Base-by-base conservation (phyloP, 2,797 vertebrate species). In the Poeciliopsis infans region DNA sequence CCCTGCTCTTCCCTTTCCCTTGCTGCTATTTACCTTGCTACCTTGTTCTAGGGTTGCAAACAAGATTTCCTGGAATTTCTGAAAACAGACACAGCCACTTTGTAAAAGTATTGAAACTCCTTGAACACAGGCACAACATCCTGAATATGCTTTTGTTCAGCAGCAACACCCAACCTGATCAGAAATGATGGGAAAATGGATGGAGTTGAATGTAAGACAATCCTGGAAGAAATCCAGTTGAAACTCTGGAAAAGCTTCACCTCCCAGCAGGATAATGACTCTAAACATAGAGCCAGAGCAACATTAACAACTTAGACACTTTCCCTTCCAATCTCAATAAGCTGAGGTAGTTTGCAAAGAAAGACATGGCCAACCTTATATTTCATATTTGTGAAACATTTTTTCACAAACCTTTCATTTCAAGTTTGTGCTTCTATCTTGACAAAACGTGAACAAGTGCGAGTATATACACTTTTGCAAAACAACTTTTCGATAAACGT, bases 1-100 rank as follows among this genome's bases (percentile, higher is more conserved):
- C 28, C 57, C 47, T 36, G 6, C 47, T 61, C 4, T 53, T 82
- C 64, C 25, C 36, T 49, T 75, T 74, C 53, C 36, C 18, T 70
- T 18, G 7, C 20, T 51, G 28, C 13, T n/a, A 45, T 45, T 45
- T 45, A 45, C 12, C 45, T 45, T 45, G 45, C 12, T 12, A 7
- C 66, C 66, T 25, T 3, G 12, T 69, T 69, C n/a, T 43, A n/a
- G 12, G 66, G 12, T 45, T 5, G 4, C 10, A n/a, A 69, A 69
- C 23, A 13, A 33, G 4, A 36, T 66, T 68, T 25, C 64, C 64
- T 23, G 11, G 36, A 68, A n/a, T 15, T 45, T 45, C 12, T 43
- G 66, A 39, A 4, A 12, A 41, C 13, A 64, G 31, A 36, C 11
- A 41, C 20, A 25, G 61, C 39, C 18, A 23, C 61, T 25, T 68